Conservation (phyloP, 1,140 invertebrate species). For the Achatina immaculata region DNA sequence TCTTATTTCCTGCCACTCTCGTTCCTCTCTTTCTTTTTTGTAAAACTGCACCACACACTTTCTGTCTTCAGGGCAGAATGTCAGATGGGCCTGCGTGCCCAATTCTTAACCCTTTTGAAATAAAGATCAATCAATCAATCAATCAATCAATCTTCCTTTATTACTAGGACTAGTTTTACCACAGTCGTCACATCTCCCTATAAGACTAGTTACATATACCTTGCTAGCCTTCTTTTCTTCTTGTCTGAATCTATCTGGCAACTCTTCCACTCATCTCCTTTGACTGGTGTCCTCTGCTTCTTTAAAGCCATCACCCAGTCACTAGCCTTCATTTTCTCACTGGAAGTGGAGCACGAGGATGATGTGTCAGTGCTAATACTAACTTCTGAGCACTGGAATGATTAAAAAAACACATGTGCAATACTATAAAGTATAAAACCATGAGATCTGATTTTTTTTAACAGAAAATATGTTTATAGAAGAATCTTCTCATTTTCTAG, state of each 20-base stretch:
- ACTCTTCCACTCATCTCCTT: background rate
- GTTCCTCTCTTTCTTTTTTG: no score
- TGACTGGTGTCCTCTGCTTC: conserved; percentile 8
- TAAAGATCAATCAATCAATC: no score
- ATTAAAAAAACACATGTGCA: background rate
- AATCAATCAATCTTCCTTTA: no score
- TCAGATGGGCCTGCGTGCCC: no score
- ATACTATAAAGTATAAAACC: background rate
- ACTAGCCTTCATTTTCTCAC: background rate
- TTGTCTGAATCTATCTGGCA: background rate
- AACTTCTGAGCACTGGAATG: background rate
- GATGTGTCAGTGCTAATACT: background rate
- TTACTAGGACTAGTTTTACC: no score
- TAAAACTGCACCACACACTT: no score
- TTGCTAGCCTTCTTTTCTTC: background rate
- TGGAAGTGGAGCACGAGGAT: background rate
- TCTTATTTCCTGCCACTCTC: no score
- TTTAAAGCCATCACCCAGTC: background rate
- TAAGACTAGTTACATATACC: no score
- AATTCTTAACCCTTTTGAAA: no score
- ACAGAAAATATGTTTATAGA: background rate
- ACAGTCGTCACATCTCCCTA: no score
- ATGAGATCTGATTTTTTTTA: background rate
- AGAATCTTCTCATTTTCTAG: background rate
- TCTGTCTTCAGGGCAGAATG: no score